Conservation (phyloP, 2,888 invertebrate species). For the Drosophila neoperkinsi region DNA sequence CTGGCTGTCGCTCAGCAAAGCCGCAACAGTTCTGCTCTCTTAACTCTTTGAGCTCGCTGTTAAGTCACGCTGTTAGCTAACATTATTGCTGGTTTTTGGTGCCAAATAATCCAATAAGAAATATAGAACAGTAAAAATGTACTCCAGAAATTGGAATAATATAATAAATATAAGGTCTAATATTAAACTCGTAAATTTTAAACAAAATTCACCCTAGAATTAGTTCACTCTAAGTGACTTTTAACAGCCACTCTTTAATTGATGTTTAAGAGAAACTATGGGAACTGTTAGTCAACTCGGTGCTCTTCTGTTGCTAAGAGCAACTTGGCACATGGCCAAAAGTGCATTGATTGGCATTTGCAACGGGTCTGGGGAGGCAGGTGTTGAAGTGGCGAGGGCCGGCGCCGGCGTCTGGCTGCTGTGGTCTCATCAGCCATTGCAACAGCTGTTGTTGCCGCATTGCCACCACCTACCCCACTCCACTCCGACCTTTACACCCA, state of each 20-base stretch:
- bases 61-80: slow-evolving; percentile 43
- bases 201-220: background rate
- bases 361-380: slow-evolving; percentile 35
- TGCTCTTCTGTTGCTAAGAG: slow-evolving; percentile 52
- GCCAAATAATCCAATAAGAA: background rate
- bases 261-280: slow-evolving; percentile 34
- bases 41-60: slow-evolving; percentile 46
- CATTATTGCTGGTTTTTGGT: slow-evolving; percentile 14
- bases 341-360: slow-evolving; percentile 78
- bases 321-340: slow-evolving; percentile 83
- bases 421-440: slow-evolving; percentile 62
- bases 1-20: slow-evolving; percentile 12
- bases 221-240: background rate
- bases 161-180: background rate
- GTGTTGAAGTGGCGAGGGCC: slow-evolving; percentile 53
- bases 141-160: background rate
- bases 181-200: background rate
- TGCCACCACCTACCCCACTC: slow-evolving; percentile 40
- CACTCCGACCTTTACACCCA: slow-evolving; percentile 1
- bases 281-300: background rate
- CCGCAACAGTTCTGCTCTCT: slow-evolving; percentile 33
- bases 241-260: slow-evolving; percentile 6
- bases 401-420: slow-evolving; percentile 76
- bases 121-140: slow-evolving; percentile 2
- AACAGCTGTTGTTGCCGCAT: slow-evolving; percentile 78